Percentiles rank a stretch among this genome's conserved stretches.
Conservation (phyloP, 1,140 invertebrate species). For the Zaprionus ornatus region DNA sequence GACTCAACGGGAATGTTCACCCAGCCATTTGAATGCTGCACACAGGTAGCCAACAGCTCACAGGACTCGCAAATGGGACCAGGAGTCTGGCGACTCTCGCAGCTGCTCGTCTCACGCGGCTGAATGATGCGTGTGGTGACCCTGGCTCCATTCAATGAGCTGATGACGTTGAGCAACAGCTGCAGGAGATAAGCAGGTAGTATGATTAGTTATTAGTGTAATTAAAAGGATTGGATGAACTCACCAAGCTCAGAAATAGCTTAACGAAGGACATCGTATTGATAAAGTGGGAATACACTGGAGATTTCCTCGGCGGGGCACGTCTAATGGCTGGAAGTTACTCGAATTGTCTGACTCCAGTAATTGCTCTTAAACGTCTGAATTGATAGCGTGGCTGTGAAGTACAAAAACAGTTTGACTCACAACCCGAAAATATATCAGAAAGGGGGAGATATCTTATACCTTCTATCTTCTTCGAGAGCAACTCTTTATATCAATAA, state of each 20-base stretch:
- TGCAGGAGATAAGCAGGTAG: neutral
- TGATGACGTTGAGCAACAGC: constrained; percentile 49
- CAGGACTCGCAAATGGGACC: constrained; percentile 82
- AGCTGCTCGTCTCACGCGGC: constrained; percentile 70
- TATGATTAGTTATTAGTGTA: neutral
- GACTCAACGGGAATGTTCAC: constrained; percentile 79
- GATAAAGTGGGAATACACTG: constrained; percentile 6
- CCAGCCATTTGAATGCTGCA: constrained; percentile 76
- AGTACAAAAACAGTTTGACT: constrained; percentile 45
- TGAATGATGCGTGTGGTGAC: constrained; percentile 58
- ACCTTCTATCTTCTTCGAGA: constrained; percentile 13
- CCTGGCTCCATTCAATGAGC: constrained; percentile 23
- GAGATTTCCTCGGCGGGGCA: neutral
- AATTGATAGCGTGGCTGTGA: constrained; percentile 41
- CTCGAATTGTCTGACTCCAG: constrained; percentile 37
- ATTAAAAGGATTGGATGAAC: neutral
- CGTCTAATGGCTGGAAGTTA: constrained; percentile 50
- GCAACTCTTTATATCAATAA: constrained; percentile 48
- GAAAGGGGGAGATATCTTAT: constrained; percentile 56
- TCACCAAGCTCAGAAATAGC: constrained; percentile 49
- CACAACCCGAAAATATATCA: constrained; percentile 52
- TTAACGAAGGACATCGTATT: constrained; percentile 58
- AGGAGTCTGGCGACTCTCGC: constrained; percentile 64
- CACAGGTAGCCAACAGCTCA: constrained; percentile 75
- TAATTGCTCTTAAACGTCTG: constrained; percentile 25